A percentile compares a stretch with the other conserved stretches of the same genome.
Evolutionary conservation across 1,140 invertebrate genomes (phyloP).

Genomic region (Drosophila cardini): DNA sequence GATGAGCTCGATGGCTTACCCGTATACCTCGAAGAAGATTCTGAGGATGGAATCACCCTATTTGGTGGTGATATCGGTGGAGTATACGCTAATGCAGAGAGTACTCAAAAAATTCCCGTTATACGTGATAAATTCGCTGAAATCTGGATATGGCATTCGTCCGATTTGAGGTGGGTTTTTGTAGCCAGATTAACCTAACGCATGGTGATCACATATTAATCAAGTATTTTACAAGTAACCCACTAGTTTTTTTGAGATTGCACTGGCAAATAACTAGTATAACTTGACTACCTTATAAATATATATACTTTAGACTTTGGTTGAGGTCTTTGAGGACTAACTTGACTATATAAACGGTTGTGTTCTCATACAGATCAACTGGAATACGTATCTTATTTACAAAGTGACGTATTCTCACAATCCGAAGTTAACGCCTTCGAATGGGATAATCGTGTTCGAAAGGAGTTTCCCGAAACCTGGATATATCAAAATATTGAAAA

Average conservation of each 20-base stretch:
- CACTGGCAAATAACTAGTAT: conserved; percentile 7
- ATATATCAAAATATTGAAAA: conserved; percentile 53
- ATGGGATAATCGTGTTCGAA: conserved; percentile 24
- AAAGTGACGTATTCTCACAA: neutral
- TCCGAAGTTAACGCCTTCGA: neutral
- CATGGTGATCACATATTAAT: conserved; percentile 21
- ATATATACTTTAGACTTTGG: conserved; percentile 1
- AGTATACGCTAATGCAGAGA: no score
- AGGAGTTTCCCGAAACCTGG: conserved; percentile 60
- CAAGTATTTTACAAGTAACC: conserved; percentile 23
- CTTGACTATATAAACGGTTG: neutral
- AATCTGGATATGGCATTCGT: conserved; percentile 66
- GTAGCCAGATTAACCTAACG: conserved; percentile 4
- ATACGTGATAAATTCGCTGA: conserved; percentile 72
- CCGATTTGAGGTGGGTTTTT: conserved; percentile 53
- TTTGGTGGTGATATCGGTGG: neutral
- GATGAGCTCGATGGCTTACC: conserved; percentile 22
- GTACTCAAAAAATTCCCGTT: neutral
- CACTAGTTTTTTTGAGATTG: conserved; percentile 3
- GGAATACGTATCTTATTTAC: conserved; percentile 2
- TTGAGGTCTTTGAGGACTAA: conserved; percentile 20
- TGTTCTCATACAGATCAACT: conserved; percentile 18
- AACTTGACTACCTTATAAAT: neutral
- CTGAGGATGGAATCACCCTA: neutral
- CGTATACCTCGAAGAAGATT: conserved; percentile 10